phyloP scores from a whole-genome alignment of 2,888 invertebrate species.

The Acleris emargana region DNA sequence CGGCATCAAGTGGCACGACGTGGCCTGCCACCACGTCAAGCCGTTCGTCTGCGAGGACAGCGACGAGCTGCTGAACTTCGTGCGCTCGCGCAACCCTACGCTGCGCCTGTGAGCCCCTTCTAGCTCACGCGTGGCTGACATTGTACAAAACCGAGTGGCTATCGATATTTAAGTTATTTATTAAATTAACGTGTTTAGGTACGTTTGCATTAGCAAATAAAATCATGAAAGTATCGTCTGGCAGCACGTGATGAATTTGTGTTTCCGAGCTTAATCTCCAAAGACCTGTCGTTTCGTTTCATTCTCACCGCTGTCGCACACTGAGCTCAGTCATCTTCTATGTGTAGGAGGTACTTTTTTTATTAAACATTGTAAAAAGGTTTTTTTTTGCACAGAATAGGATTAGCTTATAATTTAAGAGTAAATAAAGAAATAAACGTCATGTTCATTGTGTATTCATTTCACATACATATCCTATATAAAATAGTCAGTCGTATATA shows the following conservation, averaged over 20 bases:
- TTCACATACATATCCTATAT: slow-evolving; percentile 7
- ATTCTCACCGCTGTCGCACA: slow-evolving; percentile 36
- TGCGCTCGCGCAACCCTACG: slow-evolving; percentile 93
- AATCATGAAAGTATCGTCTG: slow-evolving; percentile 8
- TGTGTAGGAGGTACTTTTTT: slow-evolving; percentile 34
- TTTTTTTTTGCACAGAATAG: slow-evolving; percentile 68
- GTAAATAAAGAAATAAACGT: slow-evolving; percentile 56
- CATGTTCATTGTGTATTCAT: slow-evolving; percentile 28
- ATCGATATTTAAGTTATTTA: slow-evolving; percentile 78
- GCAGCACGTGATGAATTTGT: slow-evolving; percentile 16
- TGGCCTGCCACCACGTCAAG: slow-evolving; percentile 93
- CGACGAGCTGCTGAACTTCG: slow-evolving; percentile 94
- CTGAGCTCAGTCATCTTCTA: slow-evolving; percentile 55
- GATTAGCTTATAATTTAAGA: slow-evolving; percentile 71
- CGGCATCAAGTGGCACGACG: slow-evolving; percentile 94
- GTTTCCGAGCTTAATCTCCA: slow-evolving; percentile 13
- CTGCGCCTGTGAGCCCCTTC: slow-evolving; percentile 86
- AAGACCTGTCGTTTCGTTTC: slow-evolving; percentile 14
- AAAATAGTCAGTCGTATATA: slow-evolving; percentile 22
- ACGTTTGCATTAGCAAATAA: slow-evolving; percentile 18
- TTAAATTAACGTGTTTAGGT: slow-evolving; percentile 51
- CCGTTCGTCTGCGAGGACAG: slow-evolving; percentile 96
- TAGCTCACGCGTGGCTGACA: slow-evolving; percentile 68
- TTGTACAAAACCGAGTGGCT: slow-evolving; percentile 79
- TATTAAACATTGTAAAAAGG: slow-evolving; percentile 54